Evolutionary conservation across 2,797 vertebrate species (phyloP).

Genomic region (Phrynocephalus forsythii): DNA sequence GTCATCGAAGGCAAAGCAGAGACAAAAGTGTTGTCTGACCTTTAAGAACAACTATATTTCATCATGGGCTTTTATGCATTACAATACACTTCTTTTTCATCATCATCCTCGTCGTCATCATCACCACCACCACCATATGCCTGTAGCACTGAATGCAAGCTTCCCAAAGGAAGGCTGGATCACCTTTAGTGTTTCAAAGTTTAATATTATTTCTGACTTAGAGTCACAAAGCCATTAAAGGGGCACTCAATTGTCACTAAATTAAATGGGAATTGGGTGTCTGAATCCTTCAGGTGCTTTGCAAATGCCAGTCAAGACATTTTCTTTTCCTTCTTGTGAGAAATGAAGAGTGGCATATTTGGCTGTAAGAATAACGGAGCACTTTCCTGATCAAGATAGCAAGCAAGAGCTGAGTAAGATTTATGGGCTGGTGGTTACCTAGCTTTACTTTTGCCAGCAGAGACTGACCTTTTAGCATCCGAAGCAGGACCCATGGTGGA

Average conservation of each 20-base stretch:
- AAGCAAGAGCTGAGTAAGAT: conserved; percentile 33
- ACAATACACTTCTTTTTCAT: no score
- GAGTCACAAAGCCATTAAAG: conserved; percentile 24
- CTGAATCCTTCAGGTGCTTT: conserved; percentile 9
- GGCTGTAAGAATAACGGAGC: conserved; percentile 10
- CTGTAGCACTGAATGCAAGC: background rate
- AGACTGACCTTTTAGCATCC: background rate
- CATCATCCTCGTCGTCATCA: background rate
- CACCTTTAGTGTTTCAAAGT: background rate
- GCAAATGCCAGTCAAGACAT: conserved; percentile 7
- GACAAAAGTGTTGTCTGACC: no score
- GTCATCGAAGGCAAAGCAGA: no score
- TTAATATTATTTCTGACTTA: conserved; percentile 9
- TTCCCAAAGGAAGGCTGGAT: background rate
- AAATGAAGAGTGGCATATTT: conserved; percentile 18
- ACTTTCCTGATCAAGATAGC: conserved; percentile 2
- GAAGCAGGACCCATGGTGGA: background rate
- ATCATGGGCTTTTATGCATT: no score
- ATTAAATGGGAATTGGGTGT: conserved; percentile 35
- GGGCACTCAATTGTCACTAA: conserved; percentile 36
- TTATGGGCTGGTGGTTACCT: background rate
- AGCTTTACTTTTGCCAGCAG: conserved; percentile 36
- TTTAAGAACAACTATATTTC: no score
- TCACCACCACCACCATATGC: background rate
- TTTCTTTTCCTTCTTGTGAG: background rate